phyloP scores from a whole-genome alignment of 2,888 invertebrate species.

The Eupithecia dodoneata region DNA sequence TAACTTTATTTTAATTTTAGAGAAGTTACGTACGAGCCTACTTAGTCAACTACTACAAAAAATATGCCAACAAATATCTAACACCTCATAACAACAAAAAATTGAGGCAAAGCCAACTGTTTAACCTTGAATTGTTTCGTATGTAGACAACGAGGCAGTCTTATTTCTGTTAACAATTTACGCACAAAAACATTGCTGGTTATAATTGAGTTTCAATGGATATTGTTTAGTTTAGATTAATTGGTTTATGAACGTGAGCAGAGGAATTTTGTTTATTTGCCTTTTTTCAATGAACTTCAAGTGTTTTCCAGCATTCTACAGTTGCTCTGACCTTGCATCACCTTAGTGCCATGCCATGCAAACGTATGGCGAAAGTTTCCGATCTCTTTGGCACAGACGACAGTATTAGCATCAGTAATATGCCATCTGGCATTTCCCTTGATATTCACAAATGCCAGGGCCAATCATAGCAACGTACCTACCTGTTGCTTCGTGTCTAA shows the following conservation, averaged over 20 bases:
- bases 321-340: background rate
- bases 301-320: background rate
- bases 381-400: background rate
- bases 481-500: constrained; percentile 15
- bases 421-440: constrained; percentile 17
- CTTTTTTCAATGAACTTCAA: background rate
- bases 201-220: constrained; percentile 22
- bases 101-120: constrained; percentile 65
- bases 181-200: constrained; percentile 23
- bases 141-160: constrained; percentile 68
- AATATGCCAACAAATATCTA: constrained; percentile 40
- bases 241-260: constrained; percentile 13
- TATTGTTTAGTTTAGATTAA: constrained; percentile 17
- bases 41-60: constrained; percentile 16
- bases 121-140: constrained; percentile 65
- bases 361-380: constrained; percentile 3
- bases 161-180: constrained; percentile 44
- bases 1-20: background rate
- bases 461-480: constrained; percentile 6
- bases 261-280: background rate
- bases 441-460: constrained; percentile 31
- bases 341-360: background rate
- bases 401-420: constrained; percentile 5
- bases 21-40: background rate
- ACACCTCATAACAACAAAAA: constrained; percentile 46